Evolutionary conservation across 2,888 invertebrate genomes (phyloP).

Genomic region (Lagria hirta): DNA sequence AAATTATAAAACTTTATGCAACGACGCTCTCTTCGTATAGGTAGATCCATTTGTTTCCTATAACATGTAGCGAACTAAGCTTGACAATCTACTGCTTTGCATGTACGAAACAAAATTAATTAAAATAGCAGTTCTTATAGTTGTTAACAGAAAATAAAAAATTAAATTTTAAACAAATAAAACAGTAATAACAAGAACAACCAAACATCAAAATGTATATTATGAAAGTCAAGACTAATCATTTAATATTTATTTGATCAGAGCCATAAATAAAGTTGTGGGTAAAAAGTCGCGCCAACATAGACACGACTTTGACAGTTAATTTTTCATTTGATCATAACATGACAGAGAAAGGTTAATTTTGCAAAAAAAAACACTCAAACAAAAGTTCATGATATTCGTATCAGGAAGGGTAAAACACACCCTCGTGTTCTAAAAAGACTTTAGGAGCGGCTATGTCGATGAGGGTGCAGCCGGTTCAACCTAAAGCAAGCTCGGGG

Average conservation of each 20-base stretch:
- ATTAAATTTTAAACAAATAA: too few relatives aligned
- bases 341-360: conserved; percentile 8
- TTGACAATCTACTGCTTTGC: too few relatives aligned
- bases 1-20: too few relatives aligned
- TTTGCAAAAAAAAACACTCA: conserved; percentile 10
- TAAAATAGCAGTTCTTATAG: too few relatives aligned
- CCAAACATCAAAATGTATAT: too few relatives aligned
- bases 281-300: neutral
- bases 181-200: too few relatives aligned
- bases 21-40: too few relatives aligned
- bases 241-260: neutral
- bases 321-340: conserved; percentile 20
- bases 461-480: conserved; percentile 21
- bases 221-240: too few relatives aligned
- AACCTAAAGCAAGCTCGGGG: conserved; percentile 16
- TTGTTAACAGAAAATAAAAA: too few relatives aligned
- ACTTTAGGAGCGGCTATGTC: conserved; percentile 19
- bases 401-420: conserved; percentile 22
- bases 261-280: neutral
- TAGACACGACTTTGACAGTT: conserved; percentile 1
- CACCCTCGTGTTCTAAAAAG: conserved; percentile 19
- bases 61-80: too few relatives aligned
- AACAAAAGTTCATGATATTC: conserved; percentile 13
- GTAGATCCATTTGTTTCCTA: too few relatives aligned
- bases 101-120: too few relatives aligned